Evolutionary conservation across 2,113 vertebrate species (phyloP).

Genomic region (Platichthys stellatus): DNA sequence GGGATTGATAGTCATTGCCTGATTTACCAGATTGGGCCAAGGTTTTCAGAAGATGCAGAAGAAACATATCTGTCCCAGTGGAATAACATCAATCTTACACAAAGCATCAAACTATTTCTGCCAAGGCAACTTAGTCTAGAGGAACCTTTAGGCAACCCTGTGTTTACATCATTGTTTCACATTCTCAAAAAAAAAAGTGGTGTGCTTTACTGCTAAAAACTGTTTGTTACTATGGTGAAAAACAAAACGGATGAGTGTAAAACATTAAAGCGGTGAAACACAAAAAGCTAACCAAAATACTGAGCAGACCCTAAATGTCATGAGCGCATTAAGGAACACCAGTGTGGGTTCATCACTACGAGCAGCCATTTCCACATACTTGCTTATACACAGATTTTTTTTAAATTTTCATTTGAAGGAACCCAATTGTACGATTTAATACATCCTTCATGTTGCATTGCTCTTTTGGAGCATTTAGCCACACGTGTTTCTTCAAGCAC

Average conservation of each 20-base stretch:
- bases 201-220: neutral
- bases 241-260: too few species aligned
- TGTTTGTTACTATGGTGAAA: too few species aligned
- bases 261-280: too few species aligned
- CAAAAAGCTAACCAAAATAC: neutral
- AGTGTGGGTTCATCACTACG: neutral
- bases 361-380: neutral
- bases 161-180: neutral
- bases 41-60: conserved; percentile 21
- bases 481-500: neutral
- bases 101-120: conserved; percentile 17
- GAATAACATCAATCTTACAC: conserved; percentile 6
- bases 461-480: neutral
- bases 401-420: too few species aligned
- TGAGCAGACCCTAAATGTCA: neutral
- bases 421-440: too few species aligned
- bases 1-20: neutral
- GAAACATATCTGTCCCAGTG: conserved; percentile 2
- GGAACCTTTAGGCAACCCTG: conserved; percentile 8
- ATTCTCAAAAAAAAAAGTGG: neutral
- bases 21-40: neutral
- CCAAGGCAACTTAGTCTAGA: neutral
- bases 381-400: too few species aligned
- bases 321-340: neutral
- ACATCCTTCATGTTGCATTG: too few species aligned